phyloP scores from a whole-genome alignment of 2,113 vertebrate species.

The Actenoides hombroni region DNA sequence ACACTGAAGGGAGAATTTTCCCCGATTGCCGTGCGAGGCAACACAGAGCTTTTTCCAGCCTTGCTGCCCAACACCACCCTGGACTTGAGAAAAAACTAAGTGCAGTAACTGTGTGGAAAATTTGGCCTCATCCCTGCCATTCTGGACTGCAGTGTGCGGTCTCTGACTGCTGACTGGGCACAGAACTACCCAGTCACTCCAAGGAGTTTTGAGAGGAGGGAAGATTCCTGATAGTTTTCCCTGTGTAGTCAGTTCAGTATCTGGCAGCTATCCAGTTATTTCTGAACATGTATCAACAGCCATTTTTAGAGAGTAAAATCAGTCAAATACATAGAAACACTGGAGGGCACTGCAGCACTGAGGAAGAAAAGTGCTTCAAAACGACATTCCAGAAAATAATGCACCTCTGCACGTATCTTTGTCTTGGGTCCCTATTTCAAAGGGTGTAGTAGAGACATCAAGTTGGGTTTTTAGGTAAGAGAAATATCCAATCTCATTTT shows the following conservation, averaged over 20 bases:
- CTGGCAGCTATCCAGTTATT: neutral
- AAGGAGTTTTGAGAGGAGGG: neutral
- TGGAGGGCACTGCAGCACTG: no score
- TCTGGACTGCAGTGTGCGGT: neutral
- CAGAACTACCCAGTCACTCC: neutral
- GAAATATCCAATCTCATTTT: neutral
- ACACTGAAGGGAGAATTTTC: neutral
- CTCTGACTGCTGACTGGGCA: neutral
- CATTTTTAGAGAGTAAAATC: neutral
- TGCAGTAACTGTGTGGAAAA: fast-evolving
- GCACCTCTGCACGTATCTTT: neutral
- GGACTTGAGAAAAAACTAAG: neutral
- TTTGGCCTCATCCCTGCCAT: neutral
- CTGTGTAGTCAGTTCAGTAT: neutral
- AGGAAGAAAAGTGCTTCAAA: no score
- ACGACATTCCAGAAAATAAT: no score
- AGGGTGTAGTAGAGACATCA: neutral
- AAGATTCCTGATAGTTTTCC: neutral
- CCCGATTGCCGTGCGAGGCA: neutral
- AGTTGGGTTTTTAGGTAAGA: neutral
- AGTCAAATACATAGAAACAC: neutral
- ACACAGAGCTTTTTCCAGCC: neutral
- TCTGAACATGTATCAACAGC: neutral
- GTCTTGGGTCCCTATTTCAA: neutral
- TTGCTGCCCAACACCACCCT: neutral